Conservation (phyloP, 2,797 vertebrate species). For the Neosilurus hyrtlii region DNA sequence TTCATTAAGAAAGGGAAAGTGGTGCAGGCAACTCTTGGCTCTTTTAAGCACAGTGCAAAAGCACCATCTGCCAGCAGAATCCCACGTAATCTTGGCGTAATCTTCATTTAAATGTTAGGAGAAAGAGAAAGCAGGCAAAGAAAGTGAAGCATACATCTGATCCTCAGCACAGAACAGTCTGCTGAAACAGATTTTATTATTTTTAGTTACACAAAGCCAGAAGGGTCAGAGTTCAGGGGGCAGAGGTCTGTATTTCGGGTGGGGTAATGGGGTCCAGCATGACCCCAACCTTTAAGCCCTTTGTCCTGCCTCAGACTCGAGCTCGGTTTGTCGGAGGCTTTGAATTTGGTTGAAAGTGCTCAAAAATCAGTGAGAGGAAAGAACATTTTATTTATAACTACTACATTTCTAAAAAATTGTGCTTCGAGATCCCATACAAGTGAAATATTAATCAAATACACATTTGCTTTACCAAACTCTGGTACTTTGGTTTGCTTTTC, state of each 20-base stretch:
- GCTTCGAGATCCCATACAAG: not conserved
- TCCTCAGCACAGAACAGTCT: conserved; percentile 51
- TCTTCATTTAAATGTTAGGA: conserved; percentile 63
- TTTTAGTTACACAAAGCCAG: conserved; percentile 70
- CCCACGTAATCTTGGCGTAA: conserved; percentile 68
- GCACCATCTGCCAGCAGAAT: conserved; percentile 70
- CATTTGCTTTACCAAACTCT: not conserved
- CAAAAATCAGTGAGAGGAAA: conserved; percentile 32
- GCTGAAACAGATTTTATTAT: conserved; percentile 72
- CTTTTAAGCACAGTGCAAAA: conserved; percentile 50
- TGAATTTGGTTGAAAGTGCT: conserved; percentile 57
- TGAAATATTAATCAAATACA: not conserved
- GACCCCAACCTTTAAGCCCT: conserved; percentile 67
- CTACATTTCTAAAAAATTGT: not conserved
- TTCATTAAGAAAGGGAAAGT: conserved; percentile 69
- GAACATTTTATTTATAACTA: conserved; percentile 14
- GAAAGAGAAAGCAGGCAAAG: conserved; percentile 31
- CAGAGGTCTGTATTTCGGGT: conserved; percentile 63
- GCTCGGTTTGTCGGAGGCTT: conserved; percentile 58
- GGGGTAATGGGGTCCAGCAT: conserved; percentile 61
- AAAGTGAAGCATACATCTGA: conserved; percentile 45
- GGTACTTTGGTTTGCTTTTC: not conserved
- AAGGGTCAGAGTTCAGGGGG: conserved; percentile 72
- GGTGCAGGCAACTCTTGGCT: conserved; percentile 51
- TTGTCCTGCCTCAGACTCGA: conserved; percentile 66